Evolutionary conservation across 2,888 invertebrate genomes (phyloP), one percentile per base, ranked within the genome.

Genomic region (Schrankia costaestrigalis): DNA sequence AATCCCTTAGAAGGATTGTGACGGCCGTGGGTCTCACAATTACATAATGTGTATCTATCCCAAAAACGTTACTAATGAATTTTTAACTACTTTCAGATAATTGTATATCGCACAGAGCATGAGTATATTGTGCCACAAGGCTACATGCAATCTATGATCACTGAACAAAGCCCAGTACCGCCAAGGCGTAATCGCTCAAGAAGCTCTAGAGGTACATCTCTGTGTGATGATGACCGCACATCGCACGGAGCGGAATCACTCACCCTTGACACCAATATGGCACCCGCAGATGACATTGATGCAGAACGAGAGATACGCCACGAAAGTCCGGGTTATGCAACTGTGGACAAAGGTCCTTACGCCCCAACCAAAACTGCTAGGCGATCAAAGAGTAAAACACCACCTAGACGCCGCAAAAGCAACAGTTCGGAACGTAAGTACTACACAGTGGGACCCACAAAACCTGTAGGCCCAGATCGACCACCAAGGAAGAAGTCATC

Each of bases 231-330:
- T 39, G 93, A 93, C 54, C 89, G 92, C 17, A 93, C 93, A 4
- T 93, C 93, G 0, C 91, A 90, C 39, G 93, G 92, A 0, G 92
- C 92, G 1, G 93, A 93, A 41, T 93, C 93, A 0, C 71, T 93
- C 26, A 84, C 81, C 6, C 75, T 90, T 15, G 90, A 90, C 58
- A 83, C 77, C 19, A 81, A 88, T 46, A 46, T 78, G 26, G 69
- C 74, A 15, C 66, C 64, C 6, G 43, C 58, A 7, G 78, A 76
- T 30, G 73, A 76, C 6, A 51, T 69, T 1, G 82, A 85, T 17
- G 47, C 75, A 3, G 80, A 78, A 11, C 79, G 80, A 41, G 69
- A 74, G 23, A 77, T 81, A 24, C 85, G 89, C 5, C 86, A 77
- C 10, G 87, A 87, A 31, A 87, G 85, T 42, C 90, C 89, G 11